A percentile compares a stretch with the other conserved stretches of the same genome.
These are phyloP conservation scores for Carcina quercana DNA, from an alignment of 2,888 invertebrate genomes.

Conservation along the genomic window DNA sequence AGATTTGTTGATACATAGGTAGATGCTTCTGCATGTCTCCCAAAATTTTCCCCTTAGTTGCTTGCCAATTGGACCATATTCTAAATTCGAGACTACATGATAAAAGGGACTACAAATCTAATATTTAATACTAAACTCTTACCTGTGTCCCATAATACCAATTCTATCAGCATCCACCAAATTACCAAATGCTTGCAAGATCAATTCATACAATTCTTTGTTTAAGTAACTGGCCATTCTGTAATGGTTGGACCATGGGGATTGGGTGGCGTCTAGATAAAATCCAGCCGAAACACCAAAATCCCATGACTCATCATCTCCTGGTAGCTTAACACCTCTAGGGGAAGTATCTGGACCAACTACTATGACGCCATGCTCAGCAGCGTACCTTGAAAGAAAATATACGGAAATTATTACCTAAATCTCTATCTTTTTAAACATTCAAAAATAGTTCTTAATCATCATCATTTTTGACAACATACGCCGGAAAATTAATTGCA, in stretches of 20 bases:
- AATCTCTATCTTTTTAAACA: too few relatives aligned
- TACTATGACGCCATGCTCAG: conserved; percentile 88
- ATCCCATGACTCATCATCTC: conserved; percentile 94
- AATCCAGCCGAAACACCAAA: conserved; percentile 97
- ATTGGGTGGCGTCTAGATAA: conserved; percentile 92
- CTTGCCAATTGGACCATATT: too few relatives aligned
- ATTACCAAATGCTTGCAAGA: conserved; percentile 81
- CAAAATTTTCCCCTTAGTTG: too few relatives aligned
- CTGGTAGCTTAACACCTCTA: conserved; percentile 89
- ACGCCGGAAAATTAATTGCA: too few relatives aligned
- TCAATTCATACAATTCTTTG: conserved; percentile 84
- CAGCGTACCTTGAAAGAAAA: conserved; percentile 80
- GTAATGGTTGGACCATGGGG: conserved; percentile 95
- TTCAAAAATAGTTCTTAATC: too few relatives aligned
- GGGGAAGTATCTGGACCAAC: conserved; percentile 98
- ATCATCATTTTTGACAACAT: too few relatives aligned
- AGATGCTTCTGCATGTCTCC: too few relatives aligned
- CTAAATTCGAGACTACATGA: too few relatives aligned
- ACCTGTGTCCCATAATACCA: conserved; percentile 90
- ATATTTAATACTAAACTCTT: conserved; percentile 13
- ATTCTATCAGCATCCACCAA: conserved; percentile 70
- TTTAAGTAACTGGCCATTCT: conserved; percentile 97
- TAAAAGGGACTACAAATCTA: too few relatives aligned
- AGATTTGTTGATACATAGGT: too few relatives aligned
- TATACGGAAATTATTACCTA: too few relatives aligned